Base-by-base conservation (phyloP, 1,140 invertebrate species). In the Gryllus bimaculatus region DNA sequence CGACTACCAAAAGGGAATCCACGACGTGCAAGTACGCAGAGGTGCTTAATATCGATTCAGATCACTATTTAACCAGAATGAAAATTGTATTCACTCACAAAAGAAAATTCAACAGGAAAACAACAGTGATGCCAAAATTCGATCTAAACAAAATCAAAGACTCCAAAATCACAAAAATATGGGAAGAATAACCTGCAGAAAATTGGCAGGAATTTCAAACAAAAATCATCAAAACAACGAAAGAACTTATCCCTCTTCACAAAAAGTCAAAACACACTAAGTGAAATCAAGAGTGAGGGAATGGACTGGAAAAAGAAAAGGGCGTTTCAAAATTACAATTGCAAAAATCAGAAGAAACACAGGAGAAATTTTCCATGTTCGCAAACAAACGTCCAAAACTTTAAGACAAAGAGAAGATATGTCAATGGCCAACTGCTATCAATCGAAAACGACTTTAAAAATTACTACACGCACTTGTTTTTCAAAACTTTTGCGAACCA, bases 31-130 rank as follows among this genome's bases (percentile, higher is more conserved):
- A 75, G 74, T 75, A 8, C n/a, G 74, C 8, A 8, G 74, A 75
- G 74, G 74, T 21, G 74, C 74, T n/a, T n/a, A 75, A 39, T 21
- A 20, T 75, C n/a, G 26, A 54, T 15, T 54, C 49, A 15, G 74
- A 75, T n/a, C 74, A 75, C n/a, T 75, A 75, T n/a, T n/a, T 75
- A 8, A 75, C n/a, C 8, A 75, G 74, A 75, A 21, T 39, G 8
- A 75, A 75, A 75, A n/a, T 75, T 8, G n/a, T 8, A 75, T 39
- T 75, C n/a, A 75, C 74, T 10, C 74, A n/a, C n/a, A 75, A 75
- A 15, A 54, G 15, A 54, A 54, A 8, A 8, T 54, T 15, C 8
- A 8, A 8, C 26, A 8, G n/a, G n/a, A n/a, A 75, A 20, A 54
- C 8, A 20, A 75, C n/a, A n/a, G 8, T 75, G 8, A 8, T n/a